A percentile compares a stretch with the other conserved stretches of the same genome.
These are phyloP conservation scores for Calyptomena viridis DNA, from an alignment of 2,113 vertebrate species.

Conservation along the genomic window DNA sequence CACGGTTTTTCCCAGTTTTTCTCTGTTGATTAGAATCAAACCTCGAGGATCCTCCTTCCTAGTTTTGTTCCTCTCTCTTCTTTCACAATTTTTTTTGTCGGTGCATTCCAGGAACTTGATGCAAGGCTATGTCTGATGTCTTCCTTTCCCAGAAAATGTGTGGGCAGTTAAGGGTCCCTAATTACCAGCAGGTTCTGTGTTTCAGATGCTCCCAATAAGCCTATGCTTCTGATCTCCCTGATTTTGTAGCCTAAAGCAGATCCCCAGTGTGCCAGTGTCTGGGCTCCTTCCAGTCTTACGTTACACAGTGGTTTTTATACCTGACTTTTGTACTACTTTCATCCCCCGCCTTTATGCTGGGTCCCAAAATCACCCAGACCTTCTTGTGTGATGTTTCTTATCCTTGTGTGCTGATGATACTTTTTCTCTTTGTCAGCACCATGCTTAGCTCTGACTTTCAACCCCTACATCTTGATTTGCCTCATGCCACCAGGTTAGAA, in stretches of 20 bases:
- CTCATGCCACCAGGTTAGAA: not conserved
- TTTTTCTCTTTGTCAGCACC: not conserved
- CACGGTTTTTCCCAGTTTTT: not conserved
- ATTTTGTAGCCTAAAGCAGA: conserved; percentile 47
- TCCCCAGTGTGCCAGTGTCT: conserved; percentile 8
- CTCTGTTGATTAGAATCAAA: not conserved
- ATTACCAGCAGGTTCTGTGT: conserved; percentile 35
- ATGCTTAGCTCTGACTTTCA: not conserved
- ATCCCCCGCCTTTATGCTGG: not conserved
- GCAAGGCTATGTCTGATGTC: conserved; percentile 13
- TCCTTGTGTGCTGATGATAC: not conserved
- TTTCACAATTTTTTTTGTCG: not conserved
- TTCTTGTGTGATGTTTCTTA: not conserved
- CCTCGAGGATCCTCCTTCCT: not conserved
- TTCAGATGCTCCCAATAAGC: conserved; percentile 61
- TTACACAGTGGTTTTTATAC: not conserved
- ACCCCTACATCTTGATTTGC: not conserved
- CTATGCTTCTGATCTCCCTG: conserved; percentile 24
- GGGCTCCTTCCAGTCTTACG: conserved; percentile 15
- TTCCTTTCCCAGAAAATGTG: conserved; percentile 38
- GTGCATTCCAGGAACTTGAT: conserved; percentile 23
- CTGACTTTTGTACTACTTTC: not conserved
- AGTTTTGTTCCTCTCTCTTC: not conserved
- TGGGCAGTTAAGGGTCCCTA: conserved; percentile 45
- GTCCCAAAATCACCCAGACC: not conserved